phyloP scores from a whole-genome alignment of 2,113 vertebrate genomes.

The Tretioscincus oriximinensis region DNA sequence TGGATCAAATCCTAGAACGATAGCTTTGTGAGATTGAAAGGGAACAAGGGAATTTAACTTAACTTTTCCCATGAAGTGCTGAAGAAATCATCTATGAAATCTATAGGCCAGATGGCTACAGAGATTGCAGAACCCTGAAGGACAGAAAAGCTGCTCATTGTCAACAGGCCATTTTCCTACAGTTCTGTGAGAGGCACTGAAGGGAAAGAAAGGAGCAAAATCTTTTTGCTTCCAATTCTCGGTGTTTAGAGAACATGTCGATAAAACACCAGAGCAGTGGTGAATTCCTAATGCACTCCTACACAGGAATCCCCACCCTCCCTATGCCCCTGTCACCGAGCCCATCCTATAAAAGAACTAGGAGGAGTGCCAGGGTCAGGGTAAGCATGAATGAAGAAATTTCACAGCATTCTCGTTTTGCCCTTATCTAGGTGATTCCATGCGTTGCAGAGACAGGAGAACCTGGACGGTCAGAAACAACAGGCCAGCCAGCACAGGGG shows the following conservation, averaged over 20 bases:
- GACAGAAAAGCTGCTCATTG: too few relatives aligned
- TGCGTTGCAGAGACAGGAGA: not conserved
- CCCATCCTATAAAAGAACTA: not conserved
- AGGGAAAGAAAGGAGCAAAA: not conserved
- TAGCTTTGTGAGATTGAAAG: too few relatives aligned
- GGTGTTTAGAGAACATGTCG: not conserved
- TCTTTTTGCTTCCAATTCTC: not conserved
- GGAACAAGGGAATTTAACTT: not conserved
- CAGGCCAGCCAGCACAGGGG: conserved; percentile 5
- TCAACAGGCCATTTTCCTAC: not conserved
- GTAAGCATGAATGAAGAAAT: fast-evolving
- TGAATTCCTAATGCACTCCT: conserved; percentile 3
- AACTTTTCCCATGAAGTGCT: not conserved
- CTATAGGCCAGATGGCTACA: not conserved
- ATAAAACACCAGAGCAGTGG: not conserved
- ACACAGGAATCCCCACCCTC: not conserved
- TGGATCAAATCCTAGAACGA: too few relatives aligned
- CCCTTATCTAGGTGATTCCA: not conserved
- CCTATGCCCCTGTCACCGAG: not conserved
- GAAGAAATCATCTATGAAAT: not conserved
- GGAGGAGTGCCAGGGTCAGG: not conserved
- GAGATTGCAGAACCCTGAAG: too few relatives aligned
- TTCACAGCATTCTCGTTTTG: not conserved
- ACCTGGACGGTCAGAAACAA: not conserved
- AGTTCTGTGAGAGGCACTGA: not conserved